phyloP scores from a whole-genome alignment of 2,797 vertebrate genomes.

The Rhynchonycteris naso region DNA sequence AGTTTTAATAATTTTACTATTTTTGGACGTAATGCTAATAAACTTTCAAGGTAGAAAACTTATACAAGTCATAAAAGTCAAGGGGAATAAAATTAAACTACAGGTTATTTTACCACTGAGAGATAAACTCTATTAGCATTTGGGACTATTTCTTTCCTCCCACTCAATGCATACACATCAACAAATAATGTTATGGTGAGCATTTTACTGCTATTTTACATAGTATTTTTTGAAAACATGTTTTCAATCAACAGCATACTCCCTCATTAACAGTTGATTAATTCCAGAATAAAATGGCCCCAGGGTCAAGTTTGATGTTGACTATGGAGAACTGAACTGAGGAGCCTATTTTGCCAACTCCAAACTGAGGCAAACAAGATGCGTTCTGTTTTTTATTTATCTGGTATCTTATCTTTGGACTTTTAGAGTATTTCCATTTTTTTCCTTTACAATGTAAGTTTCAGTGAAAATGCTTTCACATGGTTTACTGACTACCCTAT shows the following conservation, averaged over 20 bases:
- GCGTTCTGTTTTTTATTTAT: background rate
- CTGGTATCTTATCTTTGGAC: background rate
- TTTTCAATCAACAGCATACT: background rate
- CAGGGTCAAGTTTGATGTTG: background rate
- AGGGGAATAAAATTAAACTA: background rate
- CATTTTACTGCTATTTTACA: background rate
- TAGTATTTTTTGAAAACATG: background rate
- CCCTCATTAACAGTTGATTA: background rate
- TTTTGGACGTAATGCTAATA: background rate
- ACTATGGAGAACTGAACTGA: background rate
- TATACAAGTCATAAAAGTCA: background rate
- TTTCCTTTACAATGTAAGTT: background rate
- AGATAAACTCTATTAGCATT: background rate
- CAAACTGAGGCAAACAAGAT: background rate
- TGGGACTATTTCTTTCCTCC: background rate
- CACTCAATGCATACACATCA: background rate
- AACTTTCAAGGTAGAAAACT: background rate
- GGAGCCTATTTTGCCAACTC: background rate
- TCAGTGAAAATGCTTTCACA: background rate
- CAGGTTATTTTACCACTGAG: background rate
- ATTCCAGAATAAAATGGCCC: background rate
- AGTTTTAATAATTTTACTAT: slow-evolving; percentile 32
- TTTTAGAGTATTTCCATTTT: slow-evolving; percentile 32
- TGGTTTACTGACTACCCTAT: background rate
- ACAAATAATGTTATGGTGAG: background rate